Conservation (phyloP, 2,797 vertebrate species). For the Poeciliopsis paucimaculata region DNA sequence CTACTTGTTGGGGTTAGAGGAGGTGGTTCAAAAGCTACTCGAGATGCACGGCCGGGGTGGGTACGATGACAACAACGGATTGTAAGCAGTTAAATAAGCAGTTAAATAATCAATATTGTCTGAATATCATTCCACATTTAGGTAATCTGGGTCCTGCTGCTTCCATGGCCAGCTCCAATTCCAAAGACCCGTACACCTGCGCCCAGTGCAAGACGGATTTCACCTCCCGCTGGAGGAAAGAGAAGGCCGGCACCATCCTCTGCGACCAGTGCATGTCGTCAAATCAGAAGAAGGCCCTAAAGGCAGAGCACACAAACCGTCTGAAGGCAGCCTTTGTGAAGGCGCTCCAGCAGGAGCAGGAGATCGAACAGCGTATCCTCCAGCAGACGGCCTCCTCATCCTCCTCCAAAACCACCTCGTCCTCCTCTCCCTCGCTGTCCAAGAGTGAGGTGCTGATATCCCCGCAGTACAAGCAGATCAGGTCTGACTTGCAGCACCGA, state of each 20-base stretch:
- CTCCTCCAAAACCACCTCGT: conserved; percentile 70
- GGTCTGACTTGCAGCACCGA: conserved; percentile 80
- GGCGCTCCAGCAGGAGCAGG: conserved; percentile 97
- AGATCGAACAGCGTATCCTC: conserved; percentile 96
- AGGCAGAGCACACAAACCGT: conserved; percentile 94
- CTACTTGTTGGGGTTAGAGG: conserved; percentile 95
- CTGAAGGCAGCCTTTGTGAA: conserved; percentile 98
- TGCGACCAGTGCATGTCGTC: conserved; percentile 98
- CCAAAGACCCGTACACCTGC: conserved; percentile 93
- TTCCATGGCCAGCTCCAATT: conserved; percentile 66
- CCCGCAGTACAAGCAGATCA: conserved; percentile 81
- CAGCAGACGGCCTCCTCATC: conserved; percentile 84
- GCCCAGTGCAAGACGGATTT: conserved; percentile 98
- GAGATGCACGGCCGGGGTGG: conserved; percentile 91
- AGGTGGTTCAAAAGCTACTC: conserved; percentile 96
- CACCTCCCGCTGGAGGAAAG: conserved; percentile 97
- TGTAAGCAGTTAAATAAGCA: too few species aligned
- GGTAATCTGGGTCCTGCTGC: conserved; percentile 80
- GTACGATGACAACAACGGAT: conserved; percentile 17
- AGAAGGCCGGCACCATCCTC: conserved; percentile 91
- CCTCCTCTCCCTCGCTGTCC: conserved; percentile 71
- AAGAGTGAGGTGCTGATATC: conserved; percentile 80
- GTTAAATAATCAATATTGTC: background rate
- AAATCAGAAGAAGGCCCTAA: conserved; percentile 95
- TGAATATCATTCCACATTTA: conserved; percentile 23